Percentiles rank a stretch among this genome's conserved stretches.
phyloP scores from a whole-genome alignment of 2,113 vertebrate species.

The Scomber colias region DNA sequence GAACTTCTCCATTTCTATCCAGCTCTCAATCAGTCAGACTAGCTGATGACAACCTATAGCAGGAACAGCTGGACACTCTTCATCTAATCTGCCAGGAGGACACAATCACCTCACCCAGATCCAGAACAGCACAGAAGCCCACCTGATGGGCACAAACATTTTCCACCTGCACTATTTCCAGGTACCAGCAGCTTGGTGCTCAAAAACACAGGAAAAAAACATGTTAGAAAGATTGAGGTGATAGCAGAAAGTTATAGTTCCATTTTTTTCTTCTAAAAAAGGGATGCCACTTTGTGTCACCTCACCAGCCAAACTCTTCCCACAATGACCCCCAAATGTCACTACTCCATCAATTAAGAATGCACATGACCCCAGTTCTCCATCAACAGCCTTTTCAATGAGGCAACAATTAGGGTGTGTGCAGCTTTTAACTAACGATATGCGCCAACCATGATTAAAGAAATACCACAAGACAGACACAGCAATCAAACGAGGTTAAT shows the following conservation, averaged over 20 bases:
- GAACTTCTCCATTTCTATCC: constrained; percentile 14
- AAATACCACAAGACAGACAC: neutral
- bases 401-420: constrained; percentile 20
- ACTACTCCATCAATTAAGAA: neutral
- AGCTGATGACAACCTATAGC: constrained; percentile 25
- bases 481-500: constrained; percentile 10
- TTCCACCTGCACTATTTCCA: constrained; percentile 20
- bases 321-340: neutral
- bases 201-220: neutral
- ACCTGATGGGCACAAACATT: constrained; percentile 37
- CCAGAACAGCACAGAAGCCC: constrained; percentile 24
- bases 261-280: neutral
- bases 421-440: constrained; percentile 19
- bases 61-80: constrained; percentile 45
- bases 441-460: constrained; percentile 17
- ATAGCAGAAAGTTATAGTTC: neutral
- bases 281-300: neutral
- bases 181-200: neutral
- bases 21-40: constrained; percentile 29
- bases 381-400: neutral
- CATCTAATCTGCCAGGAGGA: constrained; percentile 21
- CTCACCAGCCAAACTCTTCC: neutral
- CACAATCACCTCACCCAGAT: constrained; percentile 42
- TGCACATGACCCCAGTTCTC: neutral
- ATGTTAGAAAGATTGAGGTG: neutral